phyloP scores from a whole-genome alignment of 2,888 invertebrate genomes.

The Drosophila eohydei region DNA sequence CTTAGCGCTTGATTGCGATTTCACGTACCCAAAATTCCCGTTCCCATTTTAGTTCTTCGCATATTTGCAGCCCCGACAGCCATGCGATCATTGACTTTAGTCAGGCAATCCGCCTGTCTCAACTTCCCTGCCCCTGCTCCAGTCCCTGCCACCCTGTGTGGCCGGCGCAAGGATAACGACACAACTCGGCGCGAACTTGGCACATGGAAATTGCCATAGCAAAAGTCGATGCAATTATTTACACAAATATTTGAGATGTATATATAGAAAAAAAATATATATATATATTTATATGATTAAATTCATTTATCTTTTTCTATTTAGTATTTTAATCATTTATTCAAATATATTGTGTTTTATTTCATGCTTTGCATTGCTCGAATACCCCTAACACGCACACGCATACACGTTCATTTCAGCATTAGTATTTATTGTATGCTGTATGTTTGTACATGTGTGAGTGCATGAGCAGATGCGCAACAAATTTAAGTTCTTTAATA shows the following conservation, averaged over 20 bases:
- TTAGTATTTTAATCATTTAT: background rate
- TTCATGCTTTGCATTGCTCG: background rate
- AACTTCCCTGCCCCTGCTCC: background rate
- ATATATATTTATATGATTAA: background rate
- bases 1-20: conserved; percentile 73
- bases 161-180: conserved; percentile 18
- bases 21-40: conserved; percentile 43
- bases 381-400: conserved; percentile 1
- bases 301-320: background rate
- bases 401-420: background rate
- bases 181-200: conserved; percentile 1
- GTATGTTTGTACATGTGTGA: conserved; percentile 14
- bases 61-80: conserved; percentile 55
- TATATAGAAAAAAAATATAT: background rate
- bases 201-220: conserved; percentile 16
- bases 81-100: conserved; percentile 78
- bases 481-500: conserved; percentile 49
- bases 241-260: background rate
- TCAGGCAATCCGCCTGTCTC: conserved; percentile 58
- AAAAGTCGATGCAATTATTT: conserved; percentile 6
- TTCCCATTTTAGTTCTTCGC: conserved; percentile 48
- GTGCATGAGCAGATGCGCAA: conserved; percentile 52
- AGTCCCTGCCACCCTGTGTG: background rate
- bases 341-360: background rate
- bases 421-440: conserved; percentile 10